Base-by-base conservation (phyloP, 1,140 invertebrate genomes). In the Tetranychus cinnabarinus region DNA sequence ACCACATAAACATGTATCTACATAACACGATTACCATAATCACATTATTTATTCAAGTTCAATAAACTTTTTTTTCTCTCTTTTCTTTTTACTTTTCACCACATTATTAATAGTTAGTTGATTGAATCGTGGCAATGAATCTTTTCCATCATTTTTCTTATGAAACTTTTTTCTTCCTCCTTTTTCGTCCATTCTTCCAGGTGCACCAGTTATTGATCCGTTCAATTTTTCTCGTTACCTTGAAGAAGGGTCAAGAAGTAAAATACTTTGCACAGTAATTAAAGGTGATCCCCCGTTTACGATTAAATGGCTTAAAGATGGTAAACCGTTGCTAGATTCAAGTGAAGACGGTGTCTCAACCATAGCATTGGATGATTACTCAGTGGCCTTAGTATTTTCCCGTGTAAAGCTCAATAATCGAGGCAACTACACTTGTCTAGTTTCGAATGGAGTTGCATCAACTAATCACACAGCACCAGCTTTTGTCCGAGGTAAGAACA, bases 181-280 rank as follows among this genome's bases (percentile, higher is more conserved):
- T 23, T 23, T 23, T 23, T 23, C 23, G 23, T 23, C 23, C 23
- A 23, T 23, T 23, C n/a, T 48, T 60, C 50, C 59, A 67, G 67
- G 64, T 12, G 61, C 66, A 60, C 67, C 67, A 3, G 66, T 66
- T 3, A 73, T 76, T 35, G 73, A 74, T 54, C 66, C 70, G 1
- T 75, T 76, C 64, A 65, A 52, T 6, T 75, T 76, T 61, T 71
- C 70, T 77, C 79, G 83, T 72, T 82, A 81, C 69, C 79, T 86
- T 68, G 80, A 80, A 70, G 84, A 86, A 77, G 85, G 84, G 70
- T 83, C 85, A 77, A 78, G 85, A 70, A 84, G 85, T 55, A 79
- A 84, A 66, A 81, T 85, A 68, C 81, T 86, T 66, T 89, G 86
- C 75, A 83, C 84, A 65, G 84, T 88, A 65, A 84, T 82, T 72